phyloP scores from a whole-genome alignment of 2,797 vertebrate genomes.

The Rhynchotus rufescens region DNA sequence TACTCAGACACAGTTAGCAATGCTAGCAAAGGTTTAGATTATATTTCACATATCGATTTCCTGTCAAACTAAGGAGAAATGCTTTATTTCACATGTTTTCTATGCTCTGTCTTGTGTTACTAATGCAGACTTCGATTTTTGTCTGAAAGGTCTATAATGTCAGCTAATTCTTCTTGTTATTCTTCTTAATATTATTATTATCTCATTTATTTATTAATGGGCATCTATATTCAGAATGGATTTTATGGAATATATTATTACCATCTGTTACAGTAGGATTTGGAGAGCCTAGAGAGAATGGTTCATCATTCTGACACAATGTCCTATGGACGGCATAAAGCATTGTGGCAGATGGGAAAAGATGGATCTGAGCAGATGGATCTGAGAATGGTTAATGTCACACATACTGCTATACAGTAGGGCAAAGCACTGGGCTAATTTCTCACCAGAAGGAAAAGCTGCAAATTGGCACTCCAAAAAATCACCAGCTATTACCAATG shows the following conservation, averaged over 20 bases:
- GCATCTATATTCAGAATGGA: background rate
- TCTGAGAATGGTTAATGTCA: background rate
- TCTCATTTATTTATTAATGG: background rate
- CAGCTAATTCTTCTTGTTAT: background rate
- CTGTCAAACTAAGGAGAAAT: conserved; percentile 2
- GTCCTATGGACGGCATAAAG: background rate
- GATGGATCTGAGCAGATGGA: background rate
- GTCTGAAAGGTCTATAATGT: conserved; percentile 27
- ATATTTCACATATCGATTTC: rapidly evolving
- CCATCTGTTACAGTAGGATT: conserved; percentile 24
- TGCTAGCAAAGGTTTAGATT: background rate
- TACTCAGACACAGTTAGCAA: background rate
- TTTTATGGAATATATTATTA: background rate
- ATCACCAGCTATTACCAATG: background rate
- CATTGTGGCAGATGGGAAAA: background rate
- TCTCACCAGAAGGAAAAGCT: background rate
- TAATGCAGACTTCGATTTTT: background rate
- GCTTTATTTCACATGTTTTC: background rate
- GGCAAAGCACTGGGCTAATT: background rate
- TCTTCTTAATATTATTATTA: background rate
- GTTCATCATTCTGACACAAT: conserved; percentile 25
- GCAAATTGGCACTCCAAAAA: background rate
- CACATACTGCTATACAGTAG: background rate
- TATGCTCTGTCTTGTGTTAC: background rate
- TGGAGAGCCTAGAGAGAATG: background rate